Base-by-base conservation (phyloP, 2,113 vertebrate species). In the Eudyptes chrysolophus region DNA sequence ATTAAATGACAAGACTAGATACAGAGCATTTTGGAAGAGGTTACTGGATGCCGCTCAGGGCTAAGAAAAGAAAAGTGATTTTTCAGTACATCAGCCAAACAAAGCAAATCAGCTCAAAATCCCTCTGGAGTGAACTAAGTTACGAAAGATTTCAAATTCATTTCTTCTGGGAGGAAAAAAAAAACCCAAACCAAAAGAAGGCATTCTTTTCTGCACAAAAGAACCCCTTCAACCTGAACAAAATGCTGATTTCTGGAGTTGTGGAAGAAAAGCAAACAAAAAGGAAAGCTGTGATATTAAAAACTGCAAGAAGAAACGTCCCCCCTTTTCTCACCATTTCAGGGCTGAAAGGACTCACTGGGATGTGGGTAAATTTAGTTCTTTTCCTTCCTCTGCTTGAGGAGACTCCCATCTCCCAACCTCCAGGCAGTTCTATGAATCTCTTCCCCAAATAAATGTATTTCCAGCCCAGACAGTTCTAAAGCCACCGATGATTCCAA, bases 51-150 rank as follows among this genome's bases (percentile, higher is more conserved):
- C 70, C 76, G 82, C 82, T 87, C 69, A 55, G 58, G 62, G 71
- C 80, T 72, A 85, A 89, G 94, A 86, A 94, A 97, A 95, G 29
- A 80, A 27, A 71, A 77, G 42, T 46, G 40, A 84, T 92, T 87
- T 92, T 92, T 92, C 62, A 86, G 62, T 77, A 86, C 79, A 15
- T 84, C 1, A 11, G 87, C 89, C 94, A 89, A 91, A 89, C 71
- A 69, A 91, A 92, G 71, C 61, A 76, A 71, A 88, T 88, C 91
- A 48, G 62, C 71, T 80, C 86, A 84, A 89, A 91, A 89, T 89
- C 71, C 54, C 68, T 83, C 71, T 65, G 72, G 85, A 90, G 40
- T 61, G 62, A 86, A 52, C 16, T 7, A 70, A 89, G 44, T 84
- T 93, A 95, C 10, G 6, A 89, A 91, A 87, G 40, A 89, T 94